phyloP scores from a whole-genome alignment of 2,113 vertebrate species.

The Catharus bicknelli region DNA sequence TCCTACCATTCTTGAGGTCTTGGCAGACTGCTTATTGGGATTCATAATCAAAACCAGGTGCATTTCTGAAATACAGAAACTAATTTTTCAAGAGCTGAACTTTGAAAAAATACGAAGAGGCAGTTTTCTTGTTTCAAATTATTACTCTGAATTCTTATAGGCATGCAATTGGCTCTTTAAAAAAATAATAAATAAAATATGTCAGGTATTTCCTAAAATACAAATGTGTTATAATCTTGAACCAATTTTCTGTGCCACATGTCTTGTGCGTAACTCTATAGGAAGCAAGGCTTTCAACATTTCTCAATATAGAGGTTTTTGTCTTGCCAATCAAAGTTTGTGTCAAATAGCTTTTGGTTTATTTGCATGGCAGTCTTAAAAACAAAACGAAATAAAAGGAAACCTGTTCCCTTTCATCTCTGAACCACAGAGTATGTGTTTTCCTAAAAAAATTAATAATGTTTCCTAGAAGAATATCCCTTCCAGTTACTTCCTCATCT shows the following conservation, averaged over 20 bases:
- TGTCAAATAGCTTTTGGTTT: neutral
- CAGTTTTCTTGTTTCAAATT: neutral
- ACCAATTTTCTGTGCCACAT: neutral
- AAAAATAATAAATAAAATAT: neutral
- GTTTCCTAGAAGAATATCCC: neutral
- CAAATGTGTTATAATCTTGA: neutral
- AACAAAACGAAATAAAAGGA: neutral
- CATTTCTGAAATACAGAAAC: neutral
- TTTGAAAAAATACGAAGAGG: neutral
- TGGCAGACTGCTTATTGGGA: neutral
- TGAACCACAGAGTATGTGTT: neutral
- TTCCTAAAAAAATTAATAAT: neutral
- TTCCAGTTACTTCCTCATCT: neutral
- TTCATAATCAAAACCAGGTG: neutral
- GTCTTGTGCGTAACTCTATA: neutral
- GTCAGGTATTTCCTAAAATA: neutral
- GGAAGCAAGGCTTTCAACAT: neutral
- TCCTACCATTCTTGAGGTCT: neutral
- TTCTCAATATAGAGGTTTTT: neutral
- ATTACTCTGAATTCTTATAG: neutral
- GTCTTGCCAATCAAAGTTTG: neutral
- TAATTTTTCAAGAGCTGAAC: neutral
- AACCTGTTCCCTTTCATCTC: neutral
- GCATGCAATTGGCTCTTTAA: accelerated
- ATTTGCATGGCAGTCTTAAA: neutral